Percentiles rank a stretch among this genome's conserved stretches.
These are phyloP conservation scores for Cyanoramphus novaezelandiae DNA, from an alignment of 2,113 vertebrate genomes.

Conservation along the genomic window DNA sequence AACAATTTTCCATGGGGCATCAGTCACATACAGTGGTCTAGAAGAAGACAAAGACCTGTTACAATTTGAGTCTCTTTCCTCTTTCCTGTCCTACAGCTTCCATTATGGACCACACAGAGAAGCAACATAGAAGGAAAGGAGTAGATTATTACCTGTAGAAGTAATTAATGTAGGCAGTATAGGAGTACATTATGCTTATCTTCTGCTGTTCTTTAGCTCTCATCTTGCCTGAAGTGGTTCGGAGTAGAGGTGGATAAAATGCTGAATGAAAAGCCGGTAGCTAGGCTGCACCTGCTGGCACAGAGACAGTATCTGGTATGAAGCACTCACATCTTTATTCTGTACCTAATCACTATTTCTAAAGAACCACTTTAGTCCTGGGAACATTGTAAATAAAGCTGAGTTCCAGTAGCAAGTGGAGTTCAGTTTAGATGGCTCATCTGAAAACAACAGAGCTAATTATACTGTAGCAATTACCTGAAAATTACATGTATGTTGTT, in stretches of 20 bases:
- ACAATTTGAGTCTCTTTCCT: background rate
- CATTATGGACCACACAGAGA: background rate
- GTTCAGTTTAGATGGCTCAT: slow-evolving; percentile 33
- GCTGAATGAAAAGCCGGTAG: background rate
- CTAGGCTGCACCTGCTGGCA: background rate
- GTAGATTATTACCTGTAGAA: background rate
- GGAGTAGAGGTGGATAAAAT: background rate
- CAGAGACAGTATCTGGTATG: background rate
- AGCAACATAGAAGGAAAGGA: background rate
- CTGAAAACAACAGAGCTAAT: slow-evolving; percentile 66
- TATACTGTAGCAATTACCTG: slow-evolving; percentile 74
- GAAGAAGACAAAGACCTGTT: background rate
- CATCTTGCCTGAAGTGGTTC: background rate
- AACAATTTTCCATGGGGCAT: background rate
- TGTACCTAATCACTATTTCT: background rate
- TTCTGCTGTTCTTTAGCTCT: background rate
- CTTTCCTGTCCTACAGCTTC: background rate
- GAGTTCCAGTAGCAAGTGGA: background rate
- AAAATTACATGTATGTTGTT: slow-evolving; percentile 77
- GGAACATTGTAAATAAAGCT: background rate
- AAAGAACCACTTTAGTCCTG: background rate
- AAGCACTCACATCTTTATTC: background rate
- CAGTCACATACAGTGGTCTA: background rate
- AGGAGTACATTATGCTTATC: background rate
- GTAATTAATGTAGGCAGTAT: fast-evolving